Evolutionary conservation across 2,113 vertebrate genomes (phyloP).

Genomic region (human): DNA sequence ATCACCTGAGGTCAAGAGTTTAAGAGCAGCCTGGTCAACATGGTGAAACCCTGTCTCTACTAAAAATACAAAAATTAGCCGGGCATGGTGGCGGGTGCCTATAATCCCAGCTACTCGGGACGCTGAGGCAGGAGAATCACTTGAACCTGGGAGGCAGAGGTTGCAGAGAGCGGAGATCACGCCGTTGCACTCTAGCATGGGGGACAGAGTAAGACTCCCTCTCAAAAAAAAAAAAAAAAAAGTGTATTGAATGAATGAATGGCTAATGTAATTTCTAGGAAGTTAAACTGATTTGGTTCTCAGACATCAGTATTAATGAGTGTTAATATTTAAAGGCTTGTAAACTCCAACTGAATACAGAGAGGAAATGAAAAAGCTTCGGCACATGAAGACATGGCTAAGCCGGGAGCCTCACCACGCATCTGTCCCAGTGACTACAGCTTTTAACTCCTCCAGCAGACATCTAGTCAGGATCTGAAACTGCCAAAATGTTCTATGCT

Average conservation of each 20-base stretch:
- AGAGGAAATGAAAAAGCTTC: neutral
- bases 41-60: too few species aligned
- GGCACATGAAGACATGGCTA: neutral
- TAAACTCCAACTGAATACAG: neutral
- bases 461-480: neutral
- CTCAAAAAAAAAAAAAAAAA: too few species aligned
- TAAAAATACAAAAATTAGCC: too few species aligned
- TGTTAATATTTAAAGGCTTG: constrained; percentile 45
- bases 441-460: neutral
- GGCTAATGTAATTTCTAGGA: constrained; percentile 46
- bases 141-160: too few species aligned
- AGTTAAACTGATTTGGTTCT: constrained; percentile 29
- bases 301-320: constrained; percentile 41
- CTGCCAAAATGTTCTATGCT: neutral
- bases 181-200: too few species aligned
- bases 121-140: too few species aligned
- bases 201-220: too few species aligned
- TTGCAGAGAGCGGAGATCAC: too few species aligned
- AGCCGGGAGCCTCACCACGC: neutral
- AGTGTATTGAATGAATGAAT: constrained; percentile 7
- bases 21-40: too few species aligned
- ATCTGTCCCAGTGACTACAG: neutral
- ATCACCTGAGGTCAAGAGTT: too few species aligned
- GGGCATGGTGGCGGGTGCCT: too few species aligned
- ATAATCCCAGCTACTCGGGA: too few species aligned